Evolutionary conservation across 1,140 invertebrate species (phyloP).

Genomic region (Ylistrum balloti): DNA sequence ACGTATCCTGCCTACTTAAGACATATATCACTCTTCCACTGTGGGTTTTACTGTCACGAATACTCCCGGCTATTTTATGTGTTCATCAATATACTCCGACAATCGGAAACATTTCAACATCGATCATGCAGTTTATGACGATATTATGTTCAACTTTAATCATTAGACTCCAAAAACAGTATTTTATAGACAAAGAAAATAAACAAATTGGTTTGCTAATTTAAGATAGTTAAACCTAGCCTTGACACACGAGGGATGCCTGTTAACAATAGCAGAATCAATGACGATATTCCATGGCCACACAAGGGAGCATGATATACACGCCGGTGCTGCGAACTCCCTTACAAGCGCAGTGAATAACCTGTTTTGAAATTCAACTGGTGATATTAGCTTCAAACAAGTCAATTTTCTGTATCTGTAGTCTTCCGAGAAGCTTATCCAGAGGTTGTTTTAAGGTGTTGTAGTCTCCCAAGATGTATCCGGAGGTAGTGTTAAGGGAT

Average conservation of each 20-base stretch:
- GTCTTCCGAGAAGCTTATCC: background rate
- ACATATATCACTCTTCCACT: background rate
- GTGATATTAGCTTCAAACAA: background rate
- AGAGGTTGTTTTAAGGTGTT: background rate
- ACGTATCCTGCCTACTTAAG: background rate
- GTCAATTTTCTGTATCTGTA: background rate
- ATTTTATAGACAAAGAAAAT: background rate
- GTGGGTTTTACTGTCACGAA: background rate
- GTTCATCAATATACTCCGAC: background rate
- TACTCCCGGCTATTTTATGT: background rate
- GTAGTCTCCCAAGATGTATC: too few species aligned
- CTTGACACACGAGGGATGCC: background rate
- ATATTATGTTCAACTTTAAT: background rate
- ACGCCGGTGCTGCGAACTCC: background rate
- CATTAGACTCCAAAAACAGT: background rate
- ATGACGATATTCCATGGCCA: background rate
- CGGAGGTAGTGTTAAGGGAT: too few species aligned
- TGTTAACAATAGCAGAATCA: background rate
- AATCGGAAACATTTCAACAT: conserved; percentile 31
- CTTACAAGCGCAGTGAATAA: background rate
- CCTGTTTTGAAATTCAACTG: background rate
- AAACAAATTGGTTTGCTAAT: conserved; percentile 21
- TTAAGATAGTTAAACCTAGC: background rate
- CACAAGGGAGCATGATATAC: too few species aligned
- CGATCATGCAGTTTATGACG: background rate